Evolutionary conservation across 2,888 invertebrate species (phyloP).

Genomic region (Philhelius pedissequus): DNA sequence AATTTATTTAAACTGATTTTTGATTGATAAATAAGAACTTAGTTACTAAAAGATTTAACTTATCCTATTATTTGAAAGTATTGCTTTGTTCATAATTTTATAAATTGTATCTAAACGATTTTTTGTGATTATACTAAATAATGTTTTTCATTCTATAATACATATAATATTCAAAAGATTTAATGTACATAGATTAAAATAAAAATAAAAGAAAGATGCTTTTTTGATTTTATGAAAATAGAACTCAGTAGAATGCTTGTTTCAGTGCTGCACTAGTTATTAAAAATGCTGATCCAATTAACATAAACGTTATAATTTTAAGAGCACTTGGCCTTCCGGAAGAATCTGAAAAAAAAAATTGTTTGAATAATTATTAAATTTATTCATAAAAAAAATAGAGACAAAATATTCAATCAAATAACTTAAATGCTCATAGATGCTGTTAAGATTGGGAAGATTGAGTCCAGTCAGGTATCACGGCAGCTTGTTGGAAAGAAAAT

Average conservation of each 20-base stretch:
- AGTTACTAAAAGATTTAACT: conserved; percentile 28
- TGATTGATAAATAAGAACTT: conserved; percentile 49
- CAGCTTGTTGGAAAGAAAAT: no score
- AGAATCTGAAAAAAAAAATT: conserved; percentile 74
- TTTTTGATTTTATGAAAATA: neutral
- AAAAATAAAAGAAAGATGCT: neutral
- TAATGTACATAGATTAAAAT: conserved; percentile 29
- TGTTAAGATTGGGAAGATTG: no score
- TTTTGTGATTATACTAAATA: conserved; percentile 13
- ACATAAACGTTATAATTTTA: conserved; percentile 77
- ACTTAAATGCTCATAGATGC: no score
- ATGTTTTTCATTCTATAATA: conserved; percentile 12
- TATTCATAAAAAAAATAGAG: no score
- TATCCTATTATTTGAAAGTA: conserved; percentile 40
- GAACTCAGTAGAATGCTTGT: conserved; percentile 73
- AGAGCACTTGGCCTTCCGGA: conserved; percentile 79
- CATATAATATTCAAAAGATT: conserved; percentile 36
- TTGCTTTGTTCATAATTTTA: conserved; percentile 56
- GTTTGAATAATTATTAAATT: no score
- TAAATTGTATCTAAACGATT: conserved; percentile 23
- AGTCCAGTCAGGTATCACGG: no score
- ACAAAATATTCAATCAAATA: no score
- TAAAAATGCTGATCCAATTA: conserved; percentile 78
- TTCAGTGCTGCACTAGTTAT: conserved; percentile 78
- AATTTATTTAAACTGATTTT: conserved; percentile 12